Conservation (phyloP, 92 coral and sea anemone species). For the Phenganax subtilis region DNA sequence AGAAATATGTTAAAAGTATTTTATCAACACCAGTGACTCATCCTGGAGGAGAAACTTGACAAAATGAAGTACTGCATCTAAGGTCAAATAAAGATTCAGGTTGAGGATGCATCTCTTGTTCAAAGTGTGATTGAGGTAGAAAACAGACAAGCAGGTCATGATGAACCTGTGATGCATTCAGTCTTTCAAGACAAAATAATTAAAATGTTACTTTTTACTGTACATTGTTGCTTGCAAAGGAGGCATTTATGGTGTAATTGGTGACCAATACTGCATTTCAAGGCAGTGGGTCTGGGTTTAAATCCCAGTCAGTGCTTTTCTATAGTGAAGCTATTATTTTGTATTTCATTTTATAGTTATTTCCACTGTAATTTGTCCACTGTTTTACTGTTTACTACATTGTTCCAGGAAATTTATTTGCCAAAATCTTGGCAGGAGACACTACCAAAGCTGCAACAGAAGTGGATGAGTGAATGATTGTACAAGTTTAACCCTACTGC, state of each 20-base stretch:
- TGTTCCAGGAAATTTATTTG: not conserved
- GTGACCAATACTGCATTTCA: not conserved
- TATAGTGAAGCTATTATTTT: not conserved
- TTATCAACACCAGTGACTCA: not conserved
- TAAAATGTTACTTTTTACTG: not conserved
- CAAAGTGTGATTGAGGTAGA: not conserved
- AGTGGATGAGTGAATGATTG: constrained; percentile 4
- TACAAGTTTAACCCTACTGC: not conserved
- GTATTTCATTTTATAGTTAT: not conserved
- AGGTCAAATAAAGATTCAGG: not conserved
- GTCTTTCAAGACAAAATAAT: not conserved
- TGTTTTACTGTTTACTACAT: not conserved
- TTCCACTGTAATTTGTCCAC: not conserved
- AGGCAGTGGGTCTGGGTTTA: not conserved
- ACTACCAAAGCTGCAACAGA: not conserved
- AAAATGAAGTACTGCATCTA: constrained; percentile 4
- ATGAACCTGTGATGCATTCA: not conserved
- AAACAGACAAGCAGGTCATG: not conserved
- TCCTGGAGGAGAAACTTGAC: constrained; percentile 36
- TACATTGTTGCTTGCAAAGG: not conserved
- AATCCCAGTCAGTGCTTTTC: constrained; percentile 5
- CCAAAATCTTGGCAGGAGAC: not conserved
- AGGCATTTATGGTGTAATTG: constrained; percentile 4
- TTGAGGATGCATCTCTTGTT: not conserved
- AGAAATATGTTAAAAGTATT: constrained; percentile 15